phyloP scores from a whole-genome alignment of 2,113 vertebrate genomes.

The Hyperopisus bebe region DNA sequence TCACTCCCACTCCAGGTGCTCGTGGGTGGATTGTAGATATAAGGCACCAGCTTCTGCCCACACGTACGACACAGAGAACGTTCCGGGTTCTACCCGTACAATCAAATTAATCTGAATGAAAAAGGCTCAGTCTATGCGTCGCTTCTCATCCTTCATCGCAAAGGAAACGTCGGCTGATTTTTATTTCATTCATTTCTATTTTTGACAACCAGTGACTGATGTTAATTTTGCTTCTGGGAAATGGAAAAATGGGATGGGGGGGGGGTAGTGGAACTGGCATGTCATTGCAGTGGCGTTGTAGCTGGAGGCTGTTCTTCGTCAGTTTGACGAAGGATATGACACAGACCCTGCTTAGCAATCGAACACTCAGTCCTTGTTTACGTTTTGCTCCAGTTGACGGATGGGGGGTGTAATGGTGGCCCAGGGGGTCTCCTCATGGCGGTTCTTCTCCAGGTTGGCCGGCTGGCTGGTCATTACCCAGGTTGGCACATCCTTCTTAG shows the following conservation, averaged over 20 bases:
- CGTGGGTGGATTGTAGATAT: neutral
- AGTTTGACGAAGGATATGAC: neutral
- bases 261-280: neutral
- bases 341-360: neutral
- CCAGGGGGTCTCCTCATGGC: neutral
- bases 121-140: neutral
- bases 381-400: neutral
- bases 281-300: neutral
- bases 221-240: constrained; percentile 2
- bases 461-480: neutral
- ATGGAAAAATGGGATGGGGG: neutral
- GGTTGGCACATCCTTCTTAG: neutral
- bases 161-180: neutral
- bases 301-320: neutral
- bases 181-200: neutral
- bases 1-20: neutral
- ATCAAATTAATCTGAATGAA: constrained; percentile 1
- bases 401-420: neutral
- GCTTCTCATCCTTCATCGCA: neutral
- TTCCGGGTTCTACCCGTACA: neutral
- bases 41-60: neutral
- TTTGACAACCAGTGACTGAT: neutral
- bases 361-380: neutral
- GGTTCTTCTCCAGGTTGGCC: neutral
- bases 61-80: neutral